A percentile compares a stretch with the other conserved stretches of the same genome.
Conservation (phyloP, 1,140 invertebrate genomes). For the Pseudomyrmex sp. region DNA sequence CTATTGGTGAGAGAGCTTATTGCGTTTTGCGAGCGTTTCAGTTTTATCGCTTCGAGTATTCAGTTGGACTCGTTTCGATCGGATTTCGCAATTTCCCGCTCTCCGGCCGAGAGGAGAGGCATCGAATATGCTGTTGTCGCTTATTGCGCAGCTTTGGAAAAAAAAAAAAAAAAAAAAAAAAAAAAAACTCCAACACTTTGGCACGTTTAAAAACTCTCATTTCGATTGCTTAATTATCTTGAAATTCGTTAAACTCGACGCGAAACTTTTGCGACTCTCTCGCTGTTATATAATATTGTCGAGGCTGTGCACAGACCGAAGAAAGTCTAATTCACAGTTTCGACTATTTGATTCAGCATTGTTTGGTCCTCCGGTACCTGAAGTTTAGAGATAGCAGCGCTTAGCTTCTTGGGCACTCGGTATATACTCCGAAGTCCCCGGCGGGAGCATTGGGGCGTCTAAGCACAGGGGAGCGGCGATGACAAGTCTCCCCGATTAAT, state of each 20-base stretch:
- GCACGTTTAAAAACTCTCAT: too few species aligned
- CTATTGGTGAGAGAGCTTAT: conserved; percentile 37
- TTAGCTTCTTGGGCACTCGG: conserved; percentile 19
- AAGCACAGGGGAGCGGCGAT: conserved; percentile 32
- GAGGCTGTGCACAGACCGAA: neutral
- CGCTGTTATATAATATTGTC: too few species aligned
- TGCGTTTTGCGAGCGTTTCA: conserved; percentile 23
- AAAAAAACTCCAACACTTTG: neutral
- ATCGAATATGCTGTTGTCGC: neutral
- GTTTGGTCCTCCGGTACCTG: conserved; percentile 24
- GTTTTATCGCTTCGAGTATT: conserved; percentile 13
- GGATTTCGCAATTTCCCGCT: conserved; percentile 3
- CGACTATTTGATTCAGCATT: conserved; percentile 24
- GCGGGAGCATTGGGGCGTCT: conserved; percentile 30
- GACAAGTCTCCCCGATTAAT: conserved; percentile 51
- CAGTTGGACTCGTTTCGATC: conserved; percentile 11
- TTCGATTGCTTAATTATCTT: too few species aligned
- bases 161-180: neutral
- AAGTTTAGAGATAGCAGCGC: conserved; percentile 40
- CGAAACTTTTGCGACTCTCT: too few species aligned
- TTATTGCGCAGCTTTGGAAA: conserved; percentile 11
- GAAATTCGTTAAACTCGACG: too few species aligned
- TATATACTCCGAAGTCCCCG: conserved; percentile 6
- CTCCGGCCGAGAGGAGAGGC: neutral
- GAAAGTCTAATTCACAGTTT: neutral